Evolutionary conservation across 1,140 invertebrate species (phyloP).

Genomic region (Bombus pascuorum): DNA sequence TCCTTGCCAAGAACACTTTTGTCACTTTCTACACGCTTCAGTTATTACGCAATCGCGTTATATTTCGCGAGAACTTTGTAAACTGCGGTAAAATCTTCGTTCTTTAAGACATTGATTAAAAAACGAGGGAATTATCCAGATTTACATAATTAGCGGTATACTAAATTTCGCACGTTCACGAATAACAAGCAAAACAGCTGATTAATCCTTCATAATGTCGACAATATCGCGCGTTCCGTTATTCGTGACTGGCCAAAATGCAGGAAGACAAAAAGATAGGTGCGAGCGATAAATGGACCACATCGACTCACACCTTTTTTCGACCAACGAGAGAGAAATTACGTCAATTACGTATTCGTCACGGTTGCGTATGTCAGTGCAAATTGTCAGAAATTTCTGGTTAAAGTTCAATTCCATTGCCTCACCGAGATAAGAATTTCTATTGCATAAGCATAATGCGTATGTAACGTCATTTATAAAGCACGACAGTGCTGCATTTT

Average conservation of each 20-base stretch:
- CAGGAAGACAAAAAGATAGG: neutral
- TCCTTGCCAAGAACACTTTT: conserved; percentile 25
- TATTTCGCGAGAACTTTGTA: neutral
- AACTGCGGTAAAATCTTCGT: neutral
- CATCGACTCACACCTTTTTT: neutral
- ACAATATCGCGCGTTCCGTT: conserved; percentile 41
- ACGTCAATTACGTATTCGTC: neutral
- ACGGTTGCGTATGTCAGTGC: neutral
- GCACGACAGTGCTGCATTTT: no score
- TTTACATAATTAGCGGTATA: neutral
- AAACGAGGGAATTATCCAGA: neutral
- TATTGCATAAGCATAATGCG: no score
- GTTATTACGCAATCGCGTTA: neutral
- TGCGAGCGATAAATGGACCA: neutral
- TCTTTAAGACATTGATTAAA: neutral
- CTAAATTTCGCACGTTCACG: conserved; percentile 5
- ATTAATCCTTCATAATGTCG: neutral
- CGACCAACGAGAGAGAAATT: neutral
- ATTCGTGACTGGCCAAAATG: neutral
- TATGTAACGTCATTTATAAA: no score
- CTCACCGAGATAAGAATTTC: no score
- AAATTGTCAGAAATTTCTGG: neutral
- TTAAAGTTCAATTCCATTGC: neutral
- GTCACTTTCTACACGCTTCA: conserved; percentile 12
- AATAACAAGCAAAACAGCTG: conserved; percentile 5